Percentiles rank a stretch among this genome's conserved stretches.
Conservation (phyloP, 2,888 invertebrate genomes). For the Synanthedon tipuliformis region DNA sequence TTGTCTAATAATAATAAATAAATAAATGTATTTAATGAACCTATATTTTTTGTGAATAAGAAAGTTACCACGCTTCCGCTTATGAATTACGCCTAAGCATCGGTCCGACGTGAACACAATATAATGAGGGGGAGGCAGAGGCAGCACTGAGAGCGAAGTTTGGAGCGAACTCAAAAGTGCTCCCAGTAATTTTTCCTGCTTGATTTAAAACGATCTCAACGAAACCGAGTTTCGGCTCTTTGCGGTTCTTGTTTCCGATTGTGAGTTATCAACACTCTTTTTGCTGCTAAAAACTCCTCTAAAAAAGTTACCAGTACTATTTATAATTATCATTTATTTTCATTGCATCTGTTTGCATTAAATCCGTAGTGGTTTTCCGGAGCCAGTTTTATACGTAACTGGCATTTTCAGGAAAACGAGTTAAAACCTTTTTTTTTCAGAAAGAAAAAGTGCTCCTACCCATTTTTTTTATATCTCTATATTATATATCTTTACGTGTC, state of each 20-base stretch:
- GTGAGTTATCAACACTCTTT: slow-evolving; percentile 14
- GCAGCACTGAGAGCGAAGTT: slow-evolving; percentile 44
- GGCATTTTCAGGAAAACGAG: no score
- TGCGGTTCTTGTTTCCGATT: slow-evolving; percentile 23
- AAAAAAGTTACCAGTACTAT: not conserved
- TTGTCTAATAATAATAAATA: no score
- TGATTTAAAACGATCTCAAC: slow-evolving; percentile 55
- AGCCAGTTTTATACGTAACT: no score
- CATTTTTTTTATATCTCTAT: no score
- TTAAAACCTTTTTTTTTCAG: no score
- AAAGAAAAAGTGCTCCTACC: no score
- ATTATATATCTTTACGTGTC: no score
- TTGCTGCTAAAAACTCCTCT: slow-evolving; percentile 2
- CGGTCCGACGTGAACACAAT: slow-evolving; percentile 56
- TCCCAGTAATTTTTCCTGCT: slow-evolving; percentile 58
- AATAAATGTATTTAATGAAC: no score
- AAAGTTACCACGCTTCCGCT: slow-evolving; percentile 1
- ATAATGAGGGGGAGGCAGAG: slow-evolving; percentile 42
- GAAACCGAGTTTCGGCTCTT: slow-evolving; percentile 38
- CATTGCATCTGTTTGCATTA: no score
- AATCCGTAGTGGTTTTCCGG: no score
- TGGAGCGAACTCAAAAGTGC: slow-evolving; percentile 53
- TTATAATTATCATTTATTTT: no score
- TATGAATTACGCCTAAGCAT: slow-evolving; percentile 4
- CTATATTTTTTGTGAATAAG: no score